These are phyloP conservation scores for Artibeus lituratus DNA, from an alignment of 2,797 vertebrate species.

Conservation along the genomic window DNA sequence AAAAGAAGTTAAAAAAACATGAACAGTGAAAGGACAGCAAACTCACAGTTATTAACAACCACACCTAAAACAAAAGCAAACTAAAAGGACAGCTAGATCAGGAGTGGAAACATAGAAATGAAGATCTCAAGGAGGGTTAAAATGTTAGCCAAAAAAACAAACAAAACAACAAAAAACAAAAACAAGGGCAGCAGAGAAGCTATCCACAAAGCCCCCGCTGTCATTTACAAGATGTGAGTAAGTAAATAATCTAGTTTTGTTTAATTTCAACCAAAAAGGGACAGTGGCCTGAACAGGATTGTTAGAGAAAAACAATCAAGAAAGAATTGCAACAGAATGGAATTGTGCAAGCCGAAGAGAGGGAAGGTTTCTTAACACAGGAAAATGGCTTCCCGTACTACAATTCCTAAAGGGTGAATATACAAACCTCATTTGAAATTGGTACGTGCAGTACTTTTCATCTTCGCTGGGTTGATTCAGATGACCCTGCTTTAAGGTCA, in stretches of 20 bases:
- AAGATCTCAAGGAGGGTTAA: too few species aligned
- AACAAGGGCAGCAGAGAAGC: not conserved
- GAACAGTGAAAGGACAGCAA: too few species aligned
- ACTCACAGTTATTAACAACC: too few species aligned
- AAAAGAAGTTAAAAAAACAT: too few species aligned
- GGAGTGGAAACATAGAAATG: too few species aligned
- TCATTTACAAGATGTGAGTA: not conserved
- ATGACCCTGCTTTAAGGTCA: not conserved
- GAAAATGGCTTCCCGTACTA: not conserved
- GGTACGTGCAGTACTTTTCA: not conserved
- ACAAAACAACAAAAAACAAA: not conserved
- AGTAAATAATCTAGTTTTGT: not conserved
- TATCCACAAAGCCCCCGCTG: not conserved
- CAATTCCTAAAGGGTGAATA: not conserved
- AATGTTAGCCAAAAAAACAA: not conserved
- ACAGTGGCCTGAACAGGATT: not conserved
- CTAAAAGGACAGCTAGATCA: too few species aligned
- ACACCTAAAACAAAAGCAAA: too few species aligned
- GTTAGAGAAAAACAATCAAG: not conserved
- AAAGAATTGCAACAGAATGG: not conserved
- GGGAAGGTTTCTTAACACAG: not conserved
- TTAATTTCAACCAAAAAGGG: slow-evolving; percentile 4
- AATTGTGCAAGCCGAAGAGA: not conserved
- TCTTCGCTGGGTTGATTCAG: not conserved
- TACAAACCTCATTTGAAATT: not conserved